Evolutionary conservation across 2,797 vertebrate genomes (phyloP), one percentile per base, ranked within the genome.

Genomic region (Macropodus opercularis): DNA sequence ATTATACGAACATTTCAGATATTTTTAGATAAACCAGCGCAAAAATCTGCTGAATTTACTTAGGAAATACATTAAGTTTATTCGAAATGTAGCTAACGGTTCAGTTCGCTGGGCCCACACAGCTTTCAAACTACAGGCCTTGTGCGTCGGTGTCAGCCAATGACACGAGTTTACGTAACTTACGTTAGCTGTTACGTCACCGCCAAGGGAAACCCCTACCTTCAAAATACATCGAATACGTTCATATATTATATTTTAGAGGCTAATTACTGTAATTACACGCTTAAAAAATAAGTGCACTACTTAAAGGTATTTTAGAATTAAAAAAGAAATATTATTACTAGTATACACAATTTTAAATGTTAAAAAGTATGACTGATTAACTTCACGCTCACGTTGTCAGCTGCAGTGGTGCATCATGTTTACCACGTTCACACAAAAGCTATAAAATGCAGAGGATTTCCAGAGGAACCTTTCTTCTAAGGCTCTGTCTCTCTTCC

Each of bases 51-150:
- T 14, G 6, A 35, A 57, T 76, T 56, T 52, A 35, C 68, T 65
- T 64, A n/a, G 6, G 50, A 69, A 72, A 74, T 73, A 62, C 8
- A 53, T 12, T 19, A 87, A 90, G 72, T 89, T 88, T 83, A 83
- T 83, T 80, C 78, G 68, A 47, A 62, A 24, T 79, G 79, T 62
- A 50, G 86, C 87, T 89, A 84, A 67, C 61, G 34, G 48, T 53
- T 32, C 75, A 41, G 66, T 40, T 72, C 74, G 3, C 31, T 39
- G 74, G 86, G 81, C 83, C 86, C 73, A 61, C 55, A 70, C 72
- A 72, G 85, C 84, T 85, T 88, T 87, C 79, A 81, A 88, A 90
- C 87, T 80, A 66, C 65, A 89, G 88, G 87, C 89, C 88, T 52
- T 41, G 79, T 85, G 80, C 84, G 77, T 75, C 63, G 70, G 32